Evolutionary conservation across 2,113 vertebrate species (phyloP).

Genomic region (Takifugu bimaculatus): DNA sequence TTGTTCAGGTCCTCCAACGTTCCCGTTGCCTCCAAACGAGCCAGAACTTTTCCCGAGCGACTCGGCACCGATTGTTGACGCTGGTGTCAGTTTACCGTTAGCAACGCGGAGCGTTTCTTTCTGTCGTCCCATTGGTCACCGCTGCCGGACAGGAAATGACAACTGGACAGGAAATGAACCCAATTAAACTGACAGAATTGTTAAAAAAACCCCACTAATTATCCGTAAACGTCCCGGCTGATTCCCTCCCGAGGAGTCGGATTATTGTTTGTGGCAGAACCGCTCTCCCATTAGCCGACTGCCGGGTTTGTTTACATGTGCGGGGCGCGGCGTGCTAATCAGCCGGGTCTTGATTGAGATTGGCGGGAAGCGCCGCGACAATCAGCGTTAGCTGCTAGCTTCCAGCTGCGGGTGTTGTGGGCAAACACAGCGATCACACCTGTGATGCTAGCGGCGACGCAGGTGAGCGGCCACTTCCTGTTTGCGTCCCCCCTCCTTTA

Average conservation of each 20-base stretch:
- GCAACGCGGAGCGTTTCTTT: too few species aligned
- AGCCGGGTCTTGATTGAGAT: constrained; percentile 64
- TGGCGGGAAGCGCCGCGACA: constrained; percentile 43
- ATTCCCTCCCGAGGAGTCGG: constrained; percentile 43
- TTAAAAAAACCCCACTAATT: neutral
- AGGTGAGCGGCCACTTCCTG: constrained; percentile 38
- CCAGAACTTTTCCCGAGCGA: too few species aligned
- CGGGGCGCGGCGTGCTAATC: constrained; percentile 58
- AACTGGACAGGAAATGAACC: neutral
- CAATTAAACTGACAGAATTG: neutral
- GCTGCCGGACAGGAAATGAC: too few species aligned
- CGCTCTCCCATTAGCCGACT: constrained; percentile 45
- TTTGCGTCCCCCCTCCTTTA: constrained; percentile 45
- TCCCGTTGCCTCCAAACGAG: too few species aligned
- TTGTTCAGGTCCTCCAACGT: too few species aligned
- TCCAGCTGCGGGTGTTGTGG: constrained; percentile 39
- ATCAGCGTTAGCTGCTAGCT: constrained; percentile 51
- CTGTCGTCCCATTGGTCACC: too few species aligned
- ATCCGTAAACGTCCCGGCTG: constrained; percentile 22
- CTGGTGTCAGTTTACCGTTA: too few species aligned
- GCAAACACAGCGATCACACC: constrained; percentile 6
- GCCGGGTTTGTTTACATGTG: constrained; percentile 48
- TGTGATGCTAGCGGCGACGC: too few species aligned
- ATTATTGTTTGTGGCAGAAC: constrained; percentile 47
- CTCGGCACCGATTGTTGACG: too few species aligned